These are phyloP conservation scores for Zaprionus taronus DNA, from an alignment of 1,140 invertebrate genomes.

Conservation along the genomic window DNA sequence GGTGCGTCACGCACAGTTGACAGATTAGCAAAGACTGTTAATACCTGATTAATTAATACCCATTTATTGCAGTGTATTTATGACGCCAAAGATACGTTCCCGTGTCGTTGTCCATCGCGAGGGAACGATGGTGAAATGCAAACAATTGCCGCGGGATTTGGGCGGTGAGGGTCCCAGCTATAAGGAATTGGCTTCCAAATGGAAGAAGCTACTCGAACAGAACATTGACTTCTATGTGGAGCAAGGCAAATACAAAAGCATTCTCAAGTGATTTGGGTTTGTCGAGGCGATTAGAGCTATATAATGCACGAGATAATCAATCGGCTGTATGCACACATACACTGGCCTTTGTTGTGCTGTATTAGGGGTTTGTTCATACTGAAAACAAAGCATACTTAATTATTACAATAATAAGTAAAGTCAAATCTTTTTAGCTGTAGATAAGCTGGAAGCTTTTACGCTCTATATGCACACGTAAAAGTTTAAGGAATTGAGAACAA, in stretches of 20 bases:
- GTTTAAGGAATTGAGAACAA: neutral
- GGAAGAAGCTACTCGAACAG: conserved; percentile 85
- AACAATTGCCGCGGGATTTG: conserved; percentile 87
- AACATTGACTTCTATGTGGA: conserved; percentile 86
- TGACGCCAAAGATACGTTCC: conserved; percentile 88
- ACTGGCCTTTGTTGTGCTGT: conserved; percentile 9
- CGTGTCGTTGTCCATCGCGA: conserved; percentile 85
- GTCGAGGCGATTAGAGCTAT: conserved; percentile 49
- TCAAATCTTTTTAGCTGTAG: neutral
- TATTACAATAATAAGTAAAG: neutral
- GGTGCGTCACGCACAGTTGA: conserved; percentile 64
- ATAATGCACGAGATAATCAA: conserved; percentile 25
- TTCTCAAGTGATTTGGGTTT: conserved; percentile 70
- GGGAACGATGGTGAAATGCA: conserved; percentile 83
- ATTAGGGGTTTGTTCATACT: neutral
- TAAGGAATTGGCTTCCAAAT: conserved; percentile 86
- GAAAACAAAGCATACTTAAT: neutral
- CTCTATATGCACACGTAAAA: neutral
- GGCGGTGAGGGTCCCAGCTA: conserved; percentile 86
- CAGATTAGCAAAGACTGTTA: neutral
- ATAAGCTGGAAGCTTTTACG: neutral
- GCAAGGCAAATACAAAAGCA: conserved; percentile 86
- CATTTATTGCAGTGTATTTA: conserved; percentile 85
- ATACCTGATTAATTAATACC: neutral
- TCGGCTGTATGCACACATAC: conserved; percentile 14